Evolutionary conservation across 2,113 vertebrate genomes (phyloP).

Genomic region (Cariama cristata): DNA sequence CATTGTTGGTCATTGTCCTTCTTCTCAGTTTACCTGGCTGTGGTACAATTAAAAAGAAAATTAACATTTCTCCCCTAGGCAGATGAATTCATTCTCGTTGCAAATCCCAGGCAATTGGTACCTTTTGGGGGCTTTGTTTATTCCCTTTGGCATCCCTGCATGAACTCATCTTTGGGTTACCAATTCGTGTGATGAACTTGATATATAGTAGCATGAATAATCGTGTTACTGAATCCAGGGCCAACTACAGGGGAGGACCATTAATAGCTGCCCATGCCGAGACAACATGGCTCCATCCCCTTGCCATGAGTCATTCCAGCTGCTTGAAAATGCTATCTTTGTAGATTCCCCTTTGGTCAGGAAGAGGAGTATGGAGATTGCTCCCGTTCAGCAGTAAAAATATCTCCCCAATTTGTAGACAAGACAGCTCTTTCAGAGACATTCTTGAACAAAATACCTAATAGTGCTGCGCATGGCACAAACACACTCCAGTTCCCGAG

Average conservation of each 20-base stretch:
- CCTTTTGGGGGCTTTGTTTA: background rate
- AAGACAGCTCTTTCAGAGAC: conserved; percentile 22
- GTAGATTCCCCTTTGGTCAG: background rate
- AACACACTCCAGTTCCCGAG: background rate
- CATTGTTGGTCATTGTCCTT: too few relatives aligned
- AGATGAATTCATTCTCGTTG: background rate
- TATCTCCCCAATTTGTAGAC: background rate
- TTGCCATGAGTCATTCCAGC: conserved; percentile 23
- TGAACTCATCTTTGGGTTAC: background rate
- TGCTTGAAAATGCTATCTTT: background rate
- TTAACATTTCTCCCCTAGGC: background rate
- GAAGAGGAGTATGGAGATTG: background rate
- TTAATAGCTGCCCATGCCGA: background rate
- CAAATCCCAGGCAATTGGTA: background rate
- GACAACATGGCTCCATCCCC: conserved; percentile 25
- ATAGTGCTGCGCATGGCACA: background rate
- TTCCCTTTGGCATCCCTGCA: background rate
- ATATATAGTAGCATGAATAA: background rate
- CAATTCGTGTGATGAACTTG: conserved; percentile 10
- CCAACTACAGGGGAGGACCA: background rate
- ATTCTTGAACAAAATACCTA: background rate
- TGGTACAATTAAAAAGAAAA: background rate
- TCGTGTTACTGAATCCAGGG: background rate
- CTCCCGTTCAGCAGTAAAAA: background rate
- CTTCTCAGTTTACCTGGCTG: background rate